Evolutionary conservation across 2,888 invertebrate species (phyloP).

Genomic region (Tipula vernalis): DNA sequence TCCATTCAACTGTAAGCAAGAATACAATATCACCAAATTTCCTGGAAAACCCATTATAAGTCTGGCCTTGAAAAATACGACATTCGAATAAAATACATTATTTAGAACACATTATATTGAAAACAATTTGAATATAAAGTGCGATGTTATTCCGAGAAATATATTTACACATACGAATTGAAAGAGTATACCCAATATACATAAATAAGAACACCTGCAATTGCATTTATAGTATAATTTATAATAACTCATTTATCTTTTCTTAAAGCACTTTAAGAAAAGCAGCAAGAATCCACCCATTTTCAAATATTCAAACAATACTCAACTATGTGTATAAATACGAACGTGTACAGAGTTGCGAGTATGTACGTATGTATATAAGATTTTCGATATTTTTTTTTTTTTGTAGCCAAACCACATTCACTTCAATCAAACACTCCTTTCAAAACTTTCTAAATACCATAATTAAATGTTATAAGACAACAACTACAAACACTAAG

Average conservation of each 20-base stretch:
- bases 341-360: not conserved
- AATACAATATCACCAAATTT: too few relatives aligned
- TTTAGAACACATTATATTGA: not conserved
- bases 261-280: not conserved
- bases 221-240: not conserved
- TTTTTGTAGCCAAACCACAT: not conserved
- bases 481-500: not conserved
- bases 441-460: constrained; percentile 4
- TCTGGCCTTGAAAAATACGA: too few relatives aligned
- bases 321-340: not conserved
- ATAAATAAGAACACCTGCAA: not conserved
- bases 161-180: not conserved
- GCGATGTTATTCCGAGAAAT: not conserved
- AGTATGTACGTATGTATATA: not conserved
- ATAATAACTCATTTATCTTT: not conserved
- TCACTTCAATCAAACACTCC: constrained; percentile 4
- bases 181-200: not conserved
- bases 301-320: constrained; percentile 4
- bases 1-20: too few relatives aligned
- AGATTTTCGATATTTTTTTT: not conserved
- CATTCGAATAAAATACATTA: too few relatives aligned
- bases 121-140: not conserved
- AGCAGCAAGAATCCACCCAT: not conserved
- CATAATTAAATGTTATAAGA: not conserved
- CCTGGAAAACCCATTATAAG: too few relatives aligned